Conservation (phyloP, 2,113 vertebrate species). For the Amphilophus citrinellus region DNA sequence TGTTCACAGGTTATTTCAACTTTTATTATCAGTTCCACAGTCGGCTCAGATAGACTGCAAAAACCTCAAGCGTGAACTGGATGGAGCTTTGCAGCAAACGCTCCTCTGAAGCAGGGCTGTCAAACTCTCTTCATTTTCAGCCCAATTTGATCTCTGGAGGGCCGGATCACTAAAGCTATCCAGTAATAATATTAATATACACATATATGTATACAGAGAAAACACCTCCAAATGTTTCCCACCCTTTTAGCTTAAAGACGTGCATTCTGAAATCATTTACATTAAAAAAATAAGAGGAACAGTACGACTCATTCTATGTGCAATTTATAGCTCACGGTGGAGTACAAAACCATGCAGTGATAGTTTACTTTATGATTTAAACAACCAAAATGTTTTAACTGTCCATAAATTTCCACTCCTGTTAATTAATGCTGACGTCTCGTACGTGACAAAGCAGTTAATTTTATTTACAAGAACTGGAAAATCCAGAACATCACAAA, state of each 20-base stretch:
- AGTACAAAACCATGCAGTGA: too few relatives aligned
- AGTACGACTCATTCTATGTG: too few relatives aligned
- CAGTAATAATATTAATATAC: neutral
- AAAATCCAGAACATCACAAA: neutral
- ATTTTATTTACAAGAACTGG: neutral
- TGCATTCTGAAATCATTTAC: neutral
- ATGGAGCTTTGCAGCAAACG: neutral
- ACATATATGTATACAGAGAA: neutral
- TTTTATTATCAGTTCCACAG: neutral
- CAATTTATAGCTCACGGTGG: too few relatives aligned
- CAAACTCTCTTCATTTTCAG: neutral
- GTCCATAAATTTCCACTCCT: too few relatives aligned
- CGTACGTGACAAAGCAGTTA: too few relatives aligned
- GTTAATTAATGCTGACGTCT: too few relatives aligned
- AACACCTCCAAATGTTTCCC: neutral
- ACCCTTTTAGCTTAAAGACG: too few relatives aligned
- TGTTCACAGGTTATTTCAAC: slow-evolving; percentile 1
- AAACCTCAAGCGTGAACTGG: neutral
- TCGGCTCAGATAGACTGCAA: too few relatives aligned
- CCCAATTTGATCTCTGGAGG: neutral
- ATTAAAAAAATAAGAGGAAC: too few relatives aligned
- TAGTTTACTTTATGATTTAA: too few relatives aligned
- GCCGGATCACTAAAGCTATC: accelerated
- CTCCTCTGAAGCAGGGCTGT: neutral
- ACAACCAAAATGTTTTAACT: too few relatives aligned